Evolutionary conservation across 2,888 invertebrate genomes (phyloP).

Genomic region (Colostygia pectinataria): DNA sequence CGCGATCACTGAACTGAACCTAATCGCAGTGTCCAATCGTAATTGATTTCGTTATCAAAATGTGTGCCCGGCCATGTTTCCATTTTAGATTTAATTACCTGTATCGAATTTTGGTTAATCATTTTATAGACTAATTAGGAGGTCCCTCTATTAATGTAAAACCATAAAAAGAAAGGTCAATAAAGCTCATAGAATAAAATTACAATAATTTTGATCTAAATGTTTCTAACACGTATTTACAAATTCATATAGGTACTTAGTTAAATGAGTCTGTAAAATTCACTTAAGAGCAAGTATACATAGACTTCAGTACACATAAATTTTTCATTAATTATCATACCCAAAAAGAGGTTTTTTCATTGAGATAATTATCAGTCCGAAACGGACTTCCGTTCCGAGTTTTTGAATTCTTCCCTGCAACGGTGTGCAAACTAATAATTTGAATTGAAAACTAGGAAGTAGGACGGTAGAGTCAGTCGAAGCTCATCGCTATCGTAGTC

Average conservation of each 20-base stretch:
- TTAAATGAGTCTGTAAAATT: constrained; percentile 14
- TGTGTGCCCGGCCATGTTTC: constrained; percentile 43
- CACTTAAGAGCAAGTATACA: background rate
- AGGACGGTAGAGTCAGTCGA: constrained; percentile 41
- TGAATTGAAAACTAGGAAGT: constrained; percentile 49
- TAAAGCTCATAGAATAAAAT: constrained; percentile 30
- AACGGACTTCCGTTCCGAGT: constrained; percentile 1
- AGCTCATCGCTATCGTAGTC: constrained; percentile 36
- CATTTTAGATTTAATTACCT: constrained; percentile 42
- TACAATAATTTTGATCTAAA: constrained; percentile 29
- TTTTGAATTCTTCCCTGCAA: background rate
- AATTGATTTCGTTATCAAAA: constrained; percentile 56
- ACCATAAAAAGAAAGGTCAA: constrained; percentile 32
- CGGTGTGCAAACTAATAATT: constrained; percentile 32
- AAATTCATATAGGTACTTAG: constrained; percentile 15
- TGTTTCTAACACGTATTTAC: constrained; percentile 13
- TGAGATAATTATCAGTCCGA: constrained; percentile 29
- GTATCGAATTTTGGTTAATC: constrained; percentile 43
- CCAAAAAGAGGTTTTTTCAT: constrained; percentile 21
- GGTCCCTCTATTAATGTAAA: constrained; percentile 31
- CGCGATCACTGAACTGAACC: constrained; percentile 51
- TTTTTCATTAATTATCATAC: constrained; percentile 25
- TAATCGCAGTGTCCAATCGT: constrained; percentile 55
- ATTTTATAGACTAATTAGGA: constrained; percentile 41
- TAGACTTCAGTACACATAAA: constrained; percentile 11